Conservation (phyloP, 1,140 invertebrate genomes). For the Drosophila arizonae region DNA sequence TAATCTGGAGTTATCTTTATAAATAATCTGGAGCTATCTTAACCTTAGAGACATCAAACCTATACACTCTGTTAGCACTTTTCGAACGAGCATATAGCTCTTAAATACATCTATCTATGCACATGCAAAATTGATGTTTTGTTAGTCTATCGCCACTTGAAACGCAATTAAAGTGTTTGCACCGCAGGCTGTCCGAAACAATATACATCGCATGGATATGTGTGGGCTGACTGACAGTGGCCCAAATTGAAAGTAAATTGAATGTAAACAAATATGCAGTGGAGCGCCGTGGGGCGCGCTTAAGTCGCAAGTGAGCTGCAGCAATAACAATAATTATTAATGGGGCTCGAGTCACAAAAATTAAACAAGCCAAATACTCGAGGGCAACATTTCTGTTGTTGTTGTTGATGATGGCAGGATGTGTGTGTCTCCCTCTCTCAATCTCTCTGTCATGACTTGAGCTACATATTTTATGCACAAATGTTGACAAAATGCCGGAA, state of each 20-base stretch:
- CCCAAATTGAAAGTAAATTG: constrained; percentile 66
- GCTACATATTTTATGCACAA: constrained; percentile 34
- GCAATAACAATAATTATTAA: constrained; percentile 31
- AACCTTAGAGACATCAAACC: too few relatives aligned
- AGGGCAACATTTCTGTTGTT: not conserved
- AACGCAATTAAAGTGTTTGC: constrained; percentile 59
- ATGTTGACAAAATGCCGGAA: constrained; percentile 61
- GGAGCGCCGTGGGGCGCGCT: constrained; percentile 14
- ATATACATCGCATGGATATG: not conserved
- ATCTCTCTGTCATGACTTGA: not conserved
- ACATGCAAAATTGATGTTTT: constrained; percentile 4
- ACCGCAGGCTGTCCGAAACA: not conserved
- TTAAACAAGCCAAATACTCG: not conserved
- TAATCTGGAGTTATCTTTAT: too few relatives aligned
- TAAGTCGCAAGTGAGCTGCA: not conserved
- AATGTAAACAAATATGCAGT: constrained; percentile 57
- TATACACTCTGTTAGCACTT: too few relatives aligned
- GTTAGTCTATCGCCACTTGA: constrained; percentile 51
- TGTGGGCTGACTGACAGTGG: not conserved
- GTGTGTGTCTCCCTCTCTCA: constrained; percentile 12
- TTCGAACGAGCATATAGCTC: too few relatives aligned
- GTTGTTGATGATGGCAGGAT: constrained; percentile 30
- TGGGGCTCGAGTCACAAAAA: constrained; percentile 1
- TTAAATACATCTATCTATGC: too few relatives aligned
- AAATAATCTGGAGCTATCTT: too few relatives aligned